A percentile compares a stretch with the other conserved stretches of the same genome.
These are phyloP conservation scores for Pomacea maculata DNA, from an alignment of 1,140 invertebrate genomes.

Conservation along the genomic window DNA sequence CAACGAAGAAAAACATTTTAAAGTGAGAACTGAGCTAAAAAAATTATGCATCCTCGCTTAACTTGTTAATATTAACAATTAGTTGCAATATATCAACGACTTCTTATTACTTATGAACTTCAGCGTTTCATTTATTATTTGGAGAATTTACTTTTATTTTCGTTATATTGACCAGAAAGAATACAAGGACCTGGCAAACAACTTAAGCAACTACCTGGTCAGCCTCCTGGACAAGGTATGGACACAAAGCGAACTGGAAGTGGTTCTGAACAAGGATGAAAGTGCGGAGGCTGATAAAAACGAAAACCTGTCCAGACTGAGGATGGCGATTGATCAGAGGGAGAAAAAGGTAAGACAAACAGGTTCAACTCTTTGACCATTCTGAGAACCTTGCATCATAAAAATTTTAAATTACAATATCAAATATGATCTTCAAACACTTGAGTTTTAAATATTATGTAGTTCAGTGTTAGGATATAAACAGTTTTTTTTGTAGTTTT, in stretches of 20 bases:
- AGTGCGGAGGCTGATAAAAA: slow-evolving; percentile 45
- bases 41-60: too few relatives aligned
- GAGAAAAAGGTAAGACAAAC: slow-evolving; percentile 56
- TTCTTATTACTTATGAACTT: neutral
- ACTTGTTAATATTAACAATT: too few relatives aligned
- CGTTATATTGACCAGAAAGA: slow-evolving; percentile 51
- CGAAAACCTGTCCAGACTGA: slow-evolving; percentile 61
- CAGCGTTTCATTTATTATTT: neutral
- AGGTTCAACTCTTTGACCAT: neutral
- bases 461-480: too few relatives aligned
- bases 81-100: neutral
- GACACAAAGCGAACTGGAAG: slow-evolving; percentile 59
- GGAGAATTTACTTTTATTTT: too few relatives aligned
- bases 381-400: neutral
- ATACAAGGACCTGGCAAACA: slow-evolving; percentile 69
- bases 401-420: neutral
- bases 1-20: slow-evolving; percentile 69
- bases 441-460: too few relatives aligned
- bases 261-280: slow-evolving; percentile 57
- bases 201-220: slow-evolving; percentile 66
- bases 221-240: slow-evolving; percentile 61
- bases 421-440: too few relatives aligned
- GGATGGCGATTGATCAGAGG: slow-evolving; percentile 59
- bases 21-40: slow-evolving; percentile 41
- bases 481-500: too few relatives aligned